Conservation (phyloP, 92 coral and sea anemone genomes). For the Scolanthus callimorphus region DNA sequence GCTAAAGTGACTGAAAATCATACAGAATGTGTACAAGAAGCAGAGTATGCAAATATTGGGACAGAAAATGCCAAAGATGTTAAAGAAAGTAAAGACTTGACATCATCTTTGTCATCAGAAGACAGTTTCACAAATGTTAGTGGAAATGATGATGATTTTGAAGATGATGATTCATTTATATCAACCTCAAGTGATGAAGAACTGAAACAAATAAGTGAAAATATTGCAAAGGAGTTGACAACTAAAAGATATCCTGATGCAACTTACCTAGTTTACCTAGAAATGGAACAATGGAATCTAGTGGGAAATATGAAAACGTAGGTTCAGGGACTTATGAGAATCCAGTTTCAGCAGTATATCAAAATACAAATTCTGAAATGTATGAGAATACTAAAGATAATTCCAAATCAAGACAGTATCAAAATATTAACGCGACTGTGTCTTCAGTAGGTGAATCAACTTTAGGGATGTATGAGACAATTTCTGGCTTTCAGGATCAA, state of each 20-base stretch:
- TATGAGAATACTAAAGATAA: not conserved
- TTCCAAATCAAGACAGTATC: not conserved
- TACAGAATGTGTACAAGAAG: no score
- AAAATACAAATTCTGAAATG: not conserved
- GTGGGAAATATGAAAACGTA: slow-evolving; percentile 45
- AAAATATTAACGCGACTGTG: not conserved
- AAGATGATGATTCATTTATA: slow-evolving; percentile 8
- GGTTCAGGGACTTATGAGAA: slow-evolving; percentile 1
- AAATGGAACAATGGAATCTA: slow-evolving; percentile 6
- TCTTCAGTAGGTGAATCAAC: not conserved
- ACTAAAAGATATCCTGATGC: slow-evolving; percentile 59
- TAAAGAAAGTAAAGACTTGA: slow-evolving; percentile 33
- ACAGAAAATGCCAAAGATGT: not conserved
- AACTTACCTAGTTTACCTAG: slow-evolving; percentile 69
- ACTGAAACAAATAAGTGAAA: slow-evolving; percentile 35
- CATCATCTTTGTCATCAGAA: slow-evolving; percentile 42
- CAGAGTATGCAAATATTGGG: no score
- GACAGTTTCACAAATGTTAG: slow-evolving; percentile 92
- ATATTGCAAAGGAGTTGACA: slow-evolving; percentile 17
- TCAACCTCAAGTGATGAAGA: slow-evolving; percentile 30
- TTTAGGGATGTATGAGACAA: slow-evolving; percentile 12
- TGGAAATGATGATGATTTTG: slow-evolving; percentile 46
- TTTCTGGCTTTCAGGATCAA: slow-evolving; percentile 15
- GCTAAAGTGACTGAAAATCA: no score
- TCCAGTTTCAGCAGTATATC: not conserved